Conservation (phyloP, 2,113 vertebrate species). For the Talpa occidentalis region DNA sequence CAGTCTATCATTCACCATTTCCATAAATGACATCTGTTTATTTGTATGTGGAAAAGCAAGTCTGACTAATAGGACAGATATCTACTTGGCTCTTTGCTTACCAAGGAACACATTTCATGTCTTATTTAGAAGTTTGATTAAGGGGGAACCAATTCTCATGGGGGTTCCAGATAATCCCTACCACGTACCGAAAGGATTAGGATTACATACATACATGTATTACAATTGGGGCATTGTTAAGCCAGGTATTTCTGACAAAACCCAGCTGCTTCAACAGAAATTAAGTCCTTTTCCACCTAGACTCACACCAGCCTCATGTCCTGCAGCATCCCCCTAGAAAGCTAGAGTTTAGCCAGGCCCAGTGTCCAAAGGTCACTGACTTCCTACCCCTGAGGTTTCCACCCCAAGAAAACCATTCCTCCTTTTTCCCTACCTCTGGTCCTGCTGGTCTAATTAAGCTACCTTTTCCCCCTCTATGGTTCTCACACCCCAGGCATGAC, state of each 20-base stretch:
- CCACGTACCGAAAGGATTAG: neutral
- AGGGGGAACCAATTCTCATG: neutral
- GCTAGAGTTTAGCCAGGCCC: neutral
- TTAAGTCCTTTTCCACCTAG: neutral
- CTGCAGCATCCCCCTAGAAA: neutral
- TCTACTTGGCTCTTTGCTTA: neutral
- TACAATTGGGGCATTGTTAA: too few species aligned
- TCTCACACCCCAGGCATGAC: neutral
- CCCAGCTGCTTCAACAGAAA: slow-evolving; percentile 3
- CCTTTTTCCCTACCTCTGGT: neutral
- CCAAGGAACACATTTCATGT: neutral
- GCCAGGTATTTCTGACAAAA: slow-evolving; percentile 31
- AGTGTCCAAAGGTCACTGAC: accelerated
- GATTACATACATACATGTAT: neutral
- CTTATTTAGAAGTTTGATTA: neutral
- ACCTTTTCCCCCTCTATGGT: too few species aligned
- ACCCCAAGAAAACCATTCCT: neutral
- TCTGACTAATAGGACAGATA: neutral
- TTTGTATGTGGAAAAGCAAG: neutral
- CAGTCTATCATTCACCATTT: slow-evolving; percentile 58
- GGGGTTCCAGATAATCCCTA: neutral
- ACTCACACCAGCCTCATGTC: neutral
- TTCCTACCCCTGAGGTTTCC: neutral
- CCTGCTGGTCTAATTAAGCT: neutral
- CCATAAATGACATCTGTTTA: slow-evolving; percentile 67